Evolutionary conservation across 2,888 invertebrate species (phyloP), one percentile per base, ranked within the genome.

Genomic region (Eremobia ochroleuca): DNA sequence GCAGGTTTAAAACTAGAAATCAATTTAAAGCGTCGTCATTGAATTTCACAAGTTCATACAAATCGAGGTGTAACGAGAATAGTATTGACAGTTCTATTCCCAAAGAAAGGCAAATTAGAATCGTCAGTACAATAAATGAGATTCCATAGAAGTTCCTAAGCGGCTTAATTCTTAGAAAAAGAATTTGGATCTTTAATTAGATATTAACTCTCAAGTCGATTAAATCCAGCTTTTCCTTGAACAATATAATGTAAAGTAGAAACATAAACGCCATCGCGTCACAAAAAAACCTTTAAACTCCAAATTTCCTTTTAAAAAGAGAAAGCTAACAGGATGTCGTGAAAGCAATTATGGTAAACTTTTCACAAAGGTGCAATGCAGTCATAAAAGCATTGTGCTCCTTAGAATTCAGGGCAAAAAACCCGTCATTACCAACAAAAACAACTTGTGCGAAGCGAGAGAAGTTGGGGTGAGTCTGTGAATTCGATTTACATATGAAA

Each of bases 401-500:
- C 83, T 89, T 85, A 88, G 82, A 85, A 90, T 87, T 85, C 81
- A 79, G 69, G 72, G 79, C 75, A 83, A 88, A 85, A 86, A 90
- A 90, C 77, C 80, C 85, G 87, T 90, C 90, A 88, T 90, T 87
- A 90, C 90, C 72, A 87, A 87, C 88, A 89, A 88, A 88, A 88
- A 90, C 87, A 86, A 89, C 84, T 90, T 85, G 79, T 68, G 76
- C 78, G 69, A 80, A 83, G 86, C 83, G 81, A 77, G 78, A 81
- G 82, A 82, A 82, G 69, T 83, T 77, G 83, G 78, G 78, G 86
- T 79, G 79, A 87, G 66, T 90, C 85, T 73, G 68, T 86, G 88
- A 89, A 91, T 92, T 91, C 90, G 91, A 94, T 95, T 94, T 94
- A 92, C 94, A 94, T 94, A 94, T 91, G 91, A 93, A 93, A 93